Evolutionary conservation across 2,113 vertebrate species (phyloP).

Genomic region (Cavia porcellus): DNA sequence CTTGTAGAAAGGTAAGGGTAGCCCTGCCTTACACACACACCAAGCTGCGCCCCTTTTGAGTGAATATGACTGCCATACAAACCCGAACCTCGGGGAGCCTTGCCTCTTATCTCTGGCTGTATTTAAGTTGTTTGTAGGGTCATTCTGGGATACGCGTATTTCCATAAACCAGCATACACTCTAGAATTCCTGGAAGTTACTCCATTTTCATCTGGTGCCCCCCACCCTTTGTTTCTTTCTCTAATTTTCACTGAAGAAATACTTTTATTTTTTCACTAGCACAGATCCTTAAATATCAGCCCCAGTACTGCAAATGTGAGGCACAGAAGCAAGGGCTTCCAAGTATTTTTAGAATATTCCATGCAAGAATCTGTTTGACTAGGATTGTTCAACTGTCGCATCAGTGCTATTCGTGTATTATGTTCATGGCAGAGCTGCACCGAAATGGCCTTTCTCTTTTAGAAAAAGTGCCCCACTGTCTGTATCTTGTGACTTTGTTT

Average conservation of each 20-base stretch:
- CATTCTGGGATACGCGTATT: background rate
- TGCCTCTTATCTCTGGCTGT: background rate
- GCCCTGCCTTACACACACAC: background rate
- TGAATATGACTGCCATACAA: background rate
- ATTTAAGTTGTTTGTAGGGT: background rate
- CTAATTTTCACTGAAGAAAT: conserved; percentile 33
- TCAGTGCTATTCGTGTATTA: background rate
- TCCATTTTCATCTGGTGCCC: background rate
- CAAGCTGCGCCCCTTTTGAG: background rate
- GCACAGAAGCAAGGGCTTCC: background rate
- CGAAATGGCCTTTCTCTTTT: background rate
- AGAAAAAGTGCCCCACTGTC: background rate
- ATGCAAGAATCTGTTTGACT: background rate
- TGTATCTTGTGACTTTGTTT: conserved; percentile 24
- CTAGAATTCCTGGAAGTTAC: background rate
- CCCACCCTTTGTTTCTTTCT: background rate
- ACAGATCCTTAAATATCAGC: background rate
- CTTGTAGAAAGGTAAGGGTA: background rate
- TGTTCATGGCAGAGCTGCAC: background rate
- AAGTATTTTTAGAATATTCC: background rate
- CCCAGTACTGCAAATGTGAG: background rate
- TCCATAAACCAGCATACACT: background rate
- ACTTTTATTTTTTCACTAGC: background rate
- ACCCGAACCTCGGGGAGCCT: background rate
- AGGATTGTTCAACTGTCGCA: conserved; percentile 17